Evolutionary conservation across 2,113 vertebrate genomes (phyloP), one percentile per base, ranked within the genome.

Genomic region (Strix aluco): DNA sequence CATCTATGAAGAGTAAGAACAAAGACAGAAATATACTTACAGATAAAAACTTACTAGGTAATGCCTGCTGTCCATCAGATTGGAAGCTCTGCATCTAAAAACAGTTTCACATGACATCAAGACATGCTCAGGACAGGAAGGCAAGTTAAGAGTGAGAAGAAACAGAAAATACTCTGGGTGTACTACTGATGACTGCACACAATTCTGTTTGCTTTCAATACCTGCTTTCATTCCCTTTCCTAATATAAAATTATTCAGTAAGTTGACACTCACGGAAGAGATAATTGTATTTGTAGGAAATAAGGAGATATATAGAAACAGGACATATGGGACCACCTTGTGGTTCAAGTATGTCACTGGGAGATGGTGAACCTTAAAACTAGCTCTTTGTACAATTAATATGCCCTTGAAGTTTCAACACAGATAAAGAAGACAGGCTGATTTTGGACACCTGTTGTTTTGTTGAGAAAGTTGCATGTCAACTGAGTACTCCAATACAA

Each of bases 1-100:
- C 99, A 99, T 99, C 99, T 99, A 62, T 62, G 52, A 92, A 91
- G 90, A 88, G 44, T 36, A 93, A 84, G 65, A 96, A 95, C 40
- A 88, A 86, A 84, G 34, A 75, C n/a, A 65, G 38, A 47, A 72
- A 86, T 65, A 63, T 15, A 36, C n/a, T 82, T 90, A 85, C 32
- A 54, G 32, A 69, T 34, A 25, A 90, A 57, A 59, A 62, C 22
- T 42, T 77, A 12, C 21, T 13, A 51, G 55, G 32, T 14, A 69
- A 65, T 30, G 61, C 21, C 18, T 82, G 23, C 38, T 71, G 2
- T 27, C 34, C 72, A 32, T 52, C 85, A 54, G 61, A 69, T 5
- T 57, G 65, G 75, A 75, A 84, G 47, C 38, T 91, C 66, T 87
- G 27, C 47, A 49, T 32, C 49, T 63, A 36, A 19, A 10, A 49